Evolutionary conservation across 2,888 invertebrate genomes (phyloP).

Genomic region (Orchesella flavescens): DNA sequence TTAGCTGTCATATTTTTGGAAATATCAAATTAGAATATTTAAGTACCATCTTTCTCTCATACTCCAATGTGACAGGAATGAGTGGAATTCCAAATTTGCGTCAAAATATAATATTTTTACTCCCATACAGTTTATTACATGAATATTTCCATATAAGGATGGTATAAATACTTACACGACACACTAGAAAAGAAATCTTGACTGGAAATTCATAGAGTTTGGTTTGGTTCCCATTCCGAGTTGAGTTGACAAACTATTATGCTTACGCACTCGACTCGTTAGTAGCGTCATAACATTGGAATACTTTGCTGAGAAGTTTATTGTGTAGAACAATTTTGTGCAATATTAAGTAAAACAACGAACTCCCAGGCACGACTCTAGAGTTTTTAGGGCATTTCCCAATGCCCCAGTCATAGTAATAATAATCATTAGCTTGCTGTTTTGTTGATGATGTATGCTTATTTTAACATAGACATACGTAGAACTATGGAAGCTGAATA

Average conservation of each 20-base stretch:
- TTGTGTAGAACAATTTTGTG: not conserved
- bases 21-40: no score
- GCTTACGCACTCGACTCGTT: no score
- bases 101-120: not conserved
- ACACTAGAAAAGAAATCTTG: no score
- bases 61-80: not conserved
- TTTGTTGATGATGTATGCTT: conserved; percentile 2
- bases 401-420: conserved; percentile 41
- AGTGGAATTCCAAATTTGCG: conserved; percentile 34
- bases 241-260: no score
- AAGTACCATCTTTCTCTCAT: no score
- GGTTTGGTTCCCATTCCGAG: no score
- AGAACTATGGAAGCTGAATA: no score
- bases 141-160: no score
- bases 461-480: not conserved
- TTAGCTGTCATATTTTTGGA: not conserved
- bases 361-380: not conserved
- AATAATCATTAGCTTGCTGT: conserved; percentile 47
- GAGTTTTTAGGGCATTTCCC: conserved; percentile 36
- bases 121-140: no score
- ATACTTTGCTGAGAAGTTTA: not conserved
- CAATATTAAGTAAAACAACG: not conserved
- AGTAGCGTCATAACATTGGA: no score
- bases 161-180: no score
- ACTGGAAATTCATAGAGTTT: no score